Evolutionary conservation across 92 coral and sea anemone genomes (phyloP).

Genomic region (Palythoa grandiflora): DNA sequence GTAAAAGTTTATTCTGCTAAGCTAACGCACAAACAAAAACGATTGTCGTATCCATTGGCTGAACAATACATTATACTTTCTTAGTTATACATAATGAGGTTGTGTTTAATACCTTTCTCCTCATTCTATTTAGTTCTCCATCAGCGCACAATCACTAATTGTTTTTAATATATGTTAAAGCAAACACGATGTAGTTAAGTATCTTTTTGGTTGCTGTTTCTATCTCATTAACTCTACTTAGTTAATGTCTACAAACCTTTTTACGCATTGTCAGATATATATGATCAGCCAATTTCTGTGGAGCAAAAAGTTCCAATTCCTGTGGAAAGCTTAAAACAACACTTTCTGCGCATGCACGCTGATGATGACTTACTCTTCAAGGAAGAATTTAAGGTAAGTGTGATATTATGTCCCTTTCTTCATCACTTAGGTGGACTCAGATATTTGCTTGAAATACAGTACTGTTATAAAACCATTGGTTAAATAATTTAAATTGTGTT

Average conservation of each 20-base stretch:
- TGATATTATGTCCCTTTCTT: too few species aligned
- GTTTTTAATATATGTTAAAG: too few species aligned
- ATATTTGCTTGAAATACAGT: too few species aligned
- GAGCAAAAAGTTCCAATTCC: conserved; percentile 52
- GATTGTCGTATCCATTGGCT: not conserved
- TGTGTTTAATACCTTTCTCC: too few species aligned
- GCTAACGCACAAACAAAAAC: too few species aligned
- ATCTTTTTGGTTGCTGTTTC: not conserved
- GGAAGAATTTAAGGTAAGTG: conserved; percentile 59
- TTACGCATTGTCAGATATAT: not conserved
- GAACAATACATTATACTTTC: not conserved
- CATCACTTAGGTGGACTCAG: too few species aligned
- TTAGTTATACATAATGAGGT: too few species aligned
- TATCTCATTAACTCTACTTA: not conserved
- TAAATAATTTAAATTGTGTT: too few species aligned
- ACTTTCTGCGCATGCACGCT: conserved; percentile 65
- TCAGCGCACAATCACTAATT: too few species aligned
- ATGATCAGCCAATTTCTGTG: not conserved
- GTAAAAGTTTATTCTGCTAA: not conserved
- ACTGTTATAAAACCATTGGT: too few species aligned
- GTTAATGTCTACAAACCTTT: not conserved
- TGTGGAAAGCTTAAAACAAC: conserved; percentile 52
- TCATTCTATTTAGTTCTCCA: not conserved
- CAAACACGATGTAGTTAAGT: not conserved
- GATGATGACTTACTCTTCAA: conserved; percentile 51